These are phyloP conservation scores for Hyaena hyaena DNA, from an alignment of 2,113 vertebrate genomes.

Conservation along the genomic window DNA sequence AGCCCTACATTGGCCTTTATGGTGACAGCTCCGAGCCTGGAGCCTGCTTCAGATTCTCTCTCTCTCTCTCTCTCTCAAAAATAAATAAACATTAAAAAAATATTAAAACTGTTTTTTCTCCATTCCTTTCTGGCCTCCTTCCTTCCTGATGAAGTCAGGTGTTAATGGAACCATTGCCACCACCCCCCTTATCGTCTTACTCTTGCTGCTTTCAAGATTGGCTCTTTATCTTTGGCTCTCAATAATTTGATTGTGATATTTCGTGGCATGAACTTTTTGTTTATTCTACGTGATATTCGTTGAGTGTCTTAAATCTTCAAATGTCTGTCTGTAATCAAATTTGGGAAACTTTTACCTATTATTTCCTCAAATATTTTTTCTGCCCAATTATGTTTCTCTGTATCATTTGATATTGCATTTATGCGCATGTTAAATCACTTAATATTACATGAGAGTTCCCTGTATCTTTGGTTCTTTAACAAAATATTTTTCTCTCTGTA, in stretches of 20 bases:
- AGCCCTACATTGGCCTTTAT: too few species aligned
- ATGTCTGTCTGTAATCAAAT: not conserved
- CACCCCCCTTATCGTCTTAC: not conserved
- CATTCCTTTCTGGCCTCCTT: not conserved
- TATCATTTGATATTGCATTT: not conserved
- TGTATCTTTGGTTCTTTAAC: not conserved
- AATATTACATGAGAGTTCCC: not conserved
- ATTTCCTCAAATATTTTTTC: not conserved
- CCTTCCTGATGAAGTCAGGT: not conserved
- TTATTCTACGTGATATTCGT: not conserved
- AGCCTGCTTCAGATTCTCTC: too few species aligned
- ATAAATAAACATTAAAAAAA: too few species aligned
- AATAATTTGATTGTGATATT: not conserved
- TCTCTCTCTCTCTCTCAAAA: too few species aligned
- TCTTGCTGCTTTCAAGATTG: not conserved
- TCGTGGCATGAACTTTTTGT: not conserved
- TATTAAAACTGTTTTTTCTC: not conserved
- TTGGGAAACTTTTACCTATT: not conserved
- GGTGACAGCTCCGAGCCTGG: too few species aligned
- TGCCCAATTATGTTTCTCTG: not conserved
- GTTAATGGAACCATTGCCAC: not conserved
- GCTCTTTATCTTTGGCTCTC: not conserved
- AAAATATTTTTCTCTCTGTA: not conserved
- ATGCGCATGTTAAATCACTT: not conserved
- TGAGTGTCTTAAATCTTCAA: not conserved